These are phyloP conservation scores for Cabera pusaria DNA, from an alignment of 2,888 invertebrate species.

Conservation along the genomic window DNA sequence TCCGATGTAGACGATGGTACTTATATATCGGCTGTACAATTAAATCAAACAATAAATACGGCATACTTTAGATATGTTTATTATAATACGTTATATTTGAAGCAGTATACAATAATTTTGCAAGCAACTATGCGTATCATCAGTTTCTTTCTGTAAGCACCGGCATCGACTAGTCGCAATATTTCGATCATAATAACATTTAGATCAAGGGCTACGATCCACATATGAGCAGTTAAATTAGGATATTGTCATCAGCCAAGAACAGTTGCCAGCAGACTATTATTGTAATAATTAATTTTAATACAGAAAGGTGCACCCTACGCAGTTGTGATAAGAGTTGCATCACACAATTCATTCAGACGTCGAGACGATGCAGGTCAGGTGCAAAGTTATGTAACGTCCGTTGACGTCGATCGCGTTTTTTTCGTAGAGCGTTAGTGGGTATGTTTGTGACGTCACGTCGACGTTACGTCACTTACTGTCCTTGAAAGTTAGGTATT, in stretches of 20 bases:
- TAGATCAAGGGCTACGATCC: slow-evolving; percentile 70
- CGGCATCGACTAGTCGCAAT: slow-evolving; percentile 34
- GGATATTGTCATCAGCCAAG: slow-evolving; percentile 71
- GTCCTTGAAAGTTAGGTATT: slow-evolving; percentile 14
- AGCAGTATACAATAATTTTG: no score
- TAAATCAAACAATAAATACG: no score
- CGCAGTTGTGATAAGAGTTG: slow-evolving; percentile 24
- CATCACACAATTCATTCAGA: slow-evolving; percentile 37
- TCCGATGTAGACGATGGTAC: no score
- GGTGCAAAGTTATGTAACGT: slow-evolving; percentile 43
- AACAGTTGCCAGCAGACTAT: slow-evolving; percentile 67
- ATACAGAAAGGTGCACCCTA: slow-evolving; percentile 49
- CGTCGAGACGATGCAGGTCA: slow-evolving; percentile 44
- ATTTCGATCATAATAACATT: slow-evolving; percentile 51
- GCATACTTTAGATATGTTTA: no score
- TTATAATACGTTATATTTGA: no score
- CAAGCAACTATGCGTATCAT: neutral
- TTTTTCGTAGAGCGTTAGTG: slow-evolving; percentile 23
- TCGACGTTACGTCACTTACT: slow-evolving; percentile 27
- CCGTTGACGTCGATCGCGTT: slow-evolving; percentile 30
- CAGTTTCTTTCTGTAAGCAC: slow-evolving; percentile 1
- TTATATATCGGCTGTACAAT: no score
- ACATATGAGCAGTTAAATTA: slow-evolving; percentile 63
- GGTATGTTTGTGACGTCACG: slow-evolving; percentile 31
- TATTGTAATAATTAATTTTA: slow-evolving; percentile 51